Evolutionary conservation across 2,797 vertebrate species (phyloP), one percentile per base, ranked within the genome.

Genomic region (Martes flavigula): DNA sequence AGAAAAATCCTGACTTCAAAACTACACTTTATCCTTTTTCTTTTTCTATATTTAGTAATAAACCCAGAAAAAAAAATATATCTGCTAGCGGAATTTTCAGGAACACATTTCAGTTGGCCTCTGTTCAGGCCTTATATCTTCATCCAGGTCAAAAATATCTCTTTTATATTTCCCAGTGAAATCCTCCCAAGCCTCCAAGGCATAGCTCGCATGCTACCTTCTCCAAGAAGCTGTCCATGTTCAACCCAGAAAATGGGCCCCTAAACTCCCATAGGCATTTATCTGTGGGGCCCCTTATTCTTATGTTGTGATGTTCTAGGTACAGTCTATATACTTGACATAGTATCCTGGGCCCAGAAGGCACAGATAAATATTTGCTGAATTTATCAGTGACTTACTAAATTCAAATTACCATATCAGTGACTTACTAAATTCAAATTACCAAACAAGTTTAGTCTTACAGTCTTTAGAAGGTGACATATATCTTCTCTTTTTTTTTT

Each of bases 1-100:
- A 92, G 78, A 94, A 81, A 97, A 97, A 87, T 43, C 14, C 40
- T 78, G 64, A 87, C 86, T 97, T 96, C 75, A 95, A 95, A 95
- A 95, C 72, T 82, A 51, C 0, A n/a, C 58, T 60, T 91, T 88
- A 64, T 87, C 40, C 30, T 82, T 73, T 32, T 66, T 18, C 32
- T 23, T 62, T 38, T 72, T 62, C 23, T 93, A 30, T 54, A 40
- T 94, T 54, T 14, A 6, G 27, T 77, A 60, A 77, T 72, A 96
- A 66, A 94, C 5, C 12, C n/a, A 81, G 70, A 14, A 66, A 46
- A 46, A 46, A 60, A 64, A 73, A 35, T n/a, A 66, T 68, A 66
- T 68, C 62, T 75, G 3, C n/a, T 70, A 75, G 68, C 89, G 14
- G 43, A 92, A 46, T 79, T 95, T 72, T 96, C 32, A 43, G 70